Evolutionary conservation across 1,140 invertebrate genomes (phyloP).

Genomic region (Aphis gossypii): DNA sequence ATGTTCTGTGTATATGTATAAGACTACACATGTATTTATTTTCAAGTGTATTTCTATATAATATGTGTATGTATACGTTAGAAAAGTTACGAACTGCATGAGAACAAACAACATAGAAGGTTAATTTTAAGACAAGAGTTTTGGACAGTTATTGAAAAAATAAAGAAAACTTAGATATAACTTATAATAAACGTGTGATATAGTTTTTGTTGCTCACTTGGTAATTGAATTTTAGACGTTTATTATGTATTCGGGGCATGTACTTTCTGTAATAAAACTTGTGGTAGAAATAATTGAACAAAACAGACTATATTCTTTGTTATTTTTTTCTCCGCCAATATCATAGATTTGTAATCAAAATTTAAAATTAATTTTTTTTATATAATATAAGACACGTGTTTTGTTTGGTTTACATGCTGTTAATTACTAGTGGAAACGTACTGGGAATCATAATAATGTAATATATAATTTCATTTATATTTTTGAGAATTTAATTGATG

Average conservation of each 20-base stretch:
- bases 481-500: too few relatives aligned
- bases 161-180: constrained; percentile 22
- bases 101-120: background rate
- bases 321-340: background rate
- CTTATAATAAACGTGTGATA: constrained; percentile 30
- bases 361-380: background rate
- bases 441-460: too few relatives aligned
- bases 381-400: background rate
- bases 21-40: background rate
- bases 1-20: background rate
- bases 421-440: background rate
- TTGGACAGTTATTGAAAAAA: constrained; percentile 25
- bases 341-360: background rate
- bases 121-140: constrained; percentile 36
- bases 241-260: constrained; percentile 39
- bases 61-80: background rate
- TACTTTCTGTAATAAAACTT: background rate
- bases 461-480: too few relatives aligned
- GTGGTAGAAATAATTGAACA: background rate
- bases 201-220: constrained; percentile 28
- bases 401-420: background rate
- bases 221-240: constrained; percentile 38
- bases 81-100: background rate
- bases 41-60: background rate
- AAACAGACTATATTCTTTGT: background rate